A percentile compares a stretch with the other conserved stretches of the same genome.
Evolutionary conservation across 2,888 invertebrate species (phyloP).

Genomic region (Eristalinus sepulchralis): DNA sequence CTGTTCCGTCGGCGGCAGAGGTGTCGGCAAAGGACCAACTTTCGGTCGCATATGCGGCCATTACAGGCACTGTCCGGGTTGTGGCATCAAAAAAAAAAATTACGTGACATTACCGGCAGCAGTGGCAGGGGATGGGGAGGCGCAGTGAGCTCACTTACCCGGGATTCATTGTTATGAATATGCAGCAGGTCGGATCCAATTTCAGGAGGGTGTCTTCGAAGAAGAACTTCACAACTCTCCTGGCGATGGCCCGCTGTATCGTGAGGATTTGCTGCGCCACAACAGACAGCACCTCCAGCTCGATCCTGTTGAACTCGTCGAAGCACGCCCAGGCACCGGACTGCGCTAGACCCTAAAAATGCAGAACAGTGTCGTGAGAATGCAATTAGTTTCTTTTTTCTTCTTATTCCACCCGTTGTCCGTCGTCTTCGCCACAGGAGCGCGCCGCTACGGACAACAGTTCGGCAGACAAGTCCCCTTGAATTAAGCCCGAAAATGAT

Average conservation of each 20-base stretch:
- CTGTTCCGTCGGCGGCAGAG: neutral
- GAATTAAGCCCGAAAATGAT: conserved; percentile 4
- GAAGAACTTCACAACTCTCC: conserved; percentile 89
- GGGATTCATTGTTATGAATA: conserved; percentile 97
- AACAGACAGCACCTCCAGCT: conserved; percentile 94
- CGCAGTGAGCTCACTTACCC: conserved; percentile 82
- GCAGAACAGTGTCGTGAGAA: conserved; percentile 24
- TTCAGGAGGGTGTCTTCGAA: conserved; percentile 95
- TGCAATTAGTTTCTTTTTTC: conserved; percentile 50
- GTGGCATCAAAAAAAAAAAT: conserved; percentile 7
- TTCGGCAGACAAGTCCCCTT: neutral
- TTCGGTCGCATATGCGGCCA: neutral
- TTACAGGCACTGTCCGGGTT: neutral
- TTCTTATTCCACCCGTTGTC: neutral
- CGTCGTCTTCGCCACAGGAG: neutral
- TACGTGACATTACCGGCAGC: conserved; percentile 55
- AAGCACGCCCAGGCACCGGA: conserved; percentile 97
- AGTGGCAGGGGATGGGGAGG: neutral
- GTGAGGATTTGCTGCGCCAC: conserved; percentile 96
- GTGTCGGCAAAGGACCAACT: neutral
- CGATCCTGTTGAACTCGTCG: conserved; percentile 97
- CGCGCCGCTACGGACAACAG: neutral
- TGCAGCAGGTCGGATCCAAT: conserved; percentile 92
- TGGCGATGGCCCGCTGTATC: conserved; percentile 93
- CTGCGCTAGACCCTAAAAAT: conserved; percentile 89